These are phyloP conservation scores for Pelobates fuscus DNA, from an alignment of 2,113 vertebrate species.

Conservation along the genomic window DNA sequence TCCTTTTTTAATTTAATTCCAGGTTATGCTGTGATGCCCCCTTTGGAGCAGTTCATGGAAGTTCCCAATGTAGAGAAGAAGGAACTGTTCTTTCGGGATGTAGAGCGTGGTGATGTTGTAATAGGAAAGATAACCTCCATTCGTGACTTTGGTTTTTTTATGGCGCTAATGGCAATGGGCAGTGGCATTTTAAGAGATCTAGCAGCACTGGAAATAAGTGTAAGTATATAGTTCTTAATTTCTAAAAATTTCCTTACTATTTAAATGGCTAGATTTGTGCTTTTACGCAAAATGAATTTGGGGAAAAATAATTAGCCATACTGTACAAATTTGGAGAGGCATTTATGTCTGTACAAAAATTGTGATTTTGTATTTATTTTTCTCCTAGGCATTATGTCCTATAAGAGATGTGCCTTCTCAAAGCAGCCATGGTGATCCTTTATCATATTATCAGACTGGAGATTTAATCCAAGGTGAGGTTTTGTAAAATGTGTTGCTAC, in stretches of 20 bases:
- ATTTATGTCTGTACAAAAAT: conserved; percentile 4
- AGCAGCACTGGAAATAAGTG: conserved; percentile 88
- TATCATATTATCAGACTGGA: conserved; percentile 92
- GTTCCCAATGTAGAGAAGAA: conserved; percentile 81
- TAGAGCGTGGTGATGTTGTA: conserved; percentile 88
- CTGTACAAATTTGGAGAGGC: too few species aligned
- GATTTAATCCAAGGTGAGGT: conserved; percentile 88
- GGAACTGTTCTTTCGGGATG: conserved; percentile 85
- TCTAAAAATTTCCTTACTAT: too few species aligned
- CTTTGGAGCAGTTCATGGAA: conserved; percentile 91
- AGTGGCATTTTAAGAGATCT: conserved; percentile 85
- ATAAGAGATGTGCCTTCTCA: conserved; percentile 90
- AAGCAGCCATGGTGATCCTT: conserved; percentile 92
- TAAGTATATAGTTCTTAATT: conserved; percentile 59
- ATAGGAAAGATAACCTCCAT: conserved; percentile 91
- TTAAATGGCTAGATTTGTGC: conserved; percentile 13
- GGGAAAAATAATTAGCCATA: too few species aligned
- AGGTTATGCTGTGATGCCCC: conserved; percentile 92
- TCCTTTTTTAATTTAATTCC: too few species aligned
- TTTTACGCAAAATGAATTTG: conserved; percentile 27
- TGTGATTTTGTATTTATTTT: conserved; percentile 35
- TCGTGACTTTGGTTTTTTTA: conserved; percentile 94
- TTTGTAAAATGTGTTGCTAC: background rate
- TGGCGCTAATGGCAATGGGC: conserved; percentile 85
- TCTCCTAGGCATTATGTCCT: conserved; percentile 86